Percentiles rank a stretch among this genome's conserved stretches.
These are phyloP conservation scores for Poecile montanus DNA, from an alignment of 2,797 vertebrate species.

Conservation along the genomic window DNA sequence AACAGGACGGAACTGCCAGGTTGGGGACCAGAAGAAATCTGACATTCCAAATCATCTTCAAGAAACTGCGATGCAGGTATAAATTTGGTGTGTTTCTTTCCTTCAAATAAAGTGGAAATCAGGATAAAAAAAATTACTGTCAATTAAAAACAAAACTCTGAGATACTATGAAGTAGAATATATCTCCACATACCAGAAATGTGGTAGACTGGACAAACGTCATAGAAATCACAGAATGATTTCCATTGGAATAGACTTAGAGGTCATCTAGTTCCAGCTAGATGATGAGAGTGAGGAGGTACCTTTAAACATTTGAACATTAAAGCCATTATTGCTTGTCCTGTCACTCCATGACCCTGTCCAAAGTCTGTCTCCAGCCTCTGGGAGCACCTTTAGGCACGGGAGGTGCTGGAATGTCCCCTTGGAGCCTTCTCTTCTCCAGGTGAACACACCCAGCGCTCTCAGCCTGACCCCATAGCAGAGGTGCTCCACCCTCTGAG, in stretches of 20 bases:
- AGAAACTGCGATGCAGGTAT: neutral
- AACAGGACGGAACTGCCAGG: neutral
- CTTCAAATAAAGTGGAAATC: neutral
- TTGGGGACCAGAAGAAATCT: neutral
- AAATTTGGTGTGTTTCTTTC: neutral
- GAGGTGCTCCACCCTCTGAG: neutral
- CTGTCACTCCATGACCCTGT: neutral
- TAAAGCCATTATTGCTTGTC: neutral
- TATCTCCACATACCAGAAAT: neutral
- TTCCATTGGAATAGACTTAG: neutral
- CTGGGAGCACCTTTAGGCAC: neutral
- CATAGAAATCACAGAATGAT: neutral
- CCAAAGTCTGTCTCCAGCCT: neutral
- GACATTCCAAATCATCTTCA: neutral
- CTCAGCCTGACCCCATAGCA: rapidly evolving
- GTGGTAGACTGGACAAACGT: neutral
- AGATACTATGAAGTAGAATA: neutral
- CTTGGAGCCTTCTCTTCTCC: neutral
- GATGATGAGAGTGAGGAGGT: neutral
- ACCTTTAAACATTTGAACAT: neutral
- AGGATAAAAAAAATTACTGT: neutral
- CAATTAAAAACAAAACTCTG: neutral
- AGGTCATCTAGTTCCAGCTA: neutral
- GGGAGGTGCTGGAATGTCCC: neutral
- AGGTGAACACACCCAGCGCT: rapidly evolving